phyloP scores from a whole-genome alignment of 53 echinoderm and acorn worm species.

The Actinopyga echinites region DNA sequence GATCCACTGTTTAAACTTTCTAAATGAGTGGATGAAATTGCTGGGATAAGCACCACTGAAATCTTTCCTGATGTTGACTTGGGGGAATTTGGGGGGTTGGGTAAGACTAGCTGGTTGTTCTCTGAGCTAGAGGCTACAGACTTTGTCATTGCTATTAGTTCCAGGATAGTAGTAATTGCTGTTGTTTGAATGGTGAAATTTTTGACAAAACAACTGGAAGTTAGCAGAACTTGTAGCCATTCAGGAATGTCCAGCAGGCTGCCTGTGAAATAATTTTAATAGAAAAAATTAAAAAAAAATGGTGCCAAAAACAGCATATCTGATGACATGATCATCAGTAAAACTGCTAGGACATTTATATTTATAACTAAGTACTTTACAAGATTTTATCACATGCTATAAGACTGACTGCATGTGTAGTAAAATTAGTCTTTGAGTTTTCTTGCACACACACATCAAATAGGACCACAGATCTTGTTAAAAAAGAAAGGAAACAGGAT shows the following conservation, averaged over 20 bases:
- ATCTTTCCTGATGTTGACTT: slow-evolving; percentile 75
- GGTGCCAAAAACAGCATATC: no score
- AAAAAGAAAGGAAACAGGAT: no score
- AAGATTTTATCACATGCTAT: no score
- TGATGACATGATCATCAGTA: no score
- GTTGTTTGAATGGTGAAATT: slow-evolving; percentile 85
- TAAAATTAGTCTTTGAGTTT: no score
- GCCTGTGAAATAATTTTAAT: slow-evolving; percentile 21
- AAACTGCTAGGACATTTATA: no score
- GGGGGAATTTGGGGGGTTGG: slow-evolving; percentile 96
- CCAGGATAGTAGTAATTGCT: slow-evolving; percentile 83
- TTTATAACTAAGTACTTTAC: no score
- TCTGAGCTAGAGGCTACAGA: slow-evolving; percentile 74
- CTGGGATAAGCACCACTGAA: slow-evolving; percentile 91
- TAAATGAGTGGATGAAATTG: slow-evolving; percentile 84
- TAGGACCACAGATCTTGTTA: no score
- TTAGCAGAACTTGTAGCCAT: slow-evolving; percentile 88
- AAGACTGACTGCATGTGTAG: no score
- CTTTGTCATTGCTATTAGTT: slow-evolving; percentile 89
- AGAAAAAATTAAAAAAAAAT: no score
- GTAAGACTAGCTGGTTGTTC: slow-evolving; percentile 72
- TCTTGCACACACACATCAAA: no score
- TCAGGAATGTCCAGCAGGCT: slow-evolving; percentile 79
- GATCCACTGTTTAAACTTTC: slow-evolving; percentile 86
- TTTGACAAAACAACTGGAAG: slow-evolving; percentile 76